Evolutionary conservation across 2,888 invertebrate species (phyloP), one percentile per base, ranked within the genome.

Genomic region (Thecocarcelia acutangulata): DNA sequence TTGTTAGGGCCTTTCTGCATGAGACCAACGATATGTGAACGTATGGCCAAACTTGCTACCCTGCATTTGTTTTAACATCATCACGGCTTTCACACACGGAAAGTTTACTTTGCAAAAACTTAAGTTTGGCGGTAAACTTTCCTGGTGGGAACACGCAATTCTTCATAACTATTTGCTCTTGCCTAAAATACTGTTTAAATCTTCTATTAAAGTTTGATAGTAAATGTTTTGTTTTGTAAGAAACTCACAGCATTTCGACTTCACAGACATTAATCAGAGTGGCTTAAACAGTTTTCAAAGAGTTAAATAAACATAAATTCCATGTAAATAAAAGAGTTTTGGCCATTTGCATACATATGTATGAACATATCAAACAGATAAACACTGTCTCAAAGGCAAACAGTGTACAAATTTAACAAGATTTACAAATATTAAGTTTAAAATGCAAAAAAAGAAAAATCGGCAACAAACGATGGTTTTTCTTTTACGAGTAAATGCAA

Each of bases 231-330:
- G 24, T 40, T 12, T 48, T 50, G 17, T 12, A 46, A 46, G 21
- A 24, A 56, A 64, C 64, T 74, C 64, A 37, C 54, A 74, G 24
- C 13, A 46, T 24, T 37, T 56, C n/a, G 40, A 11, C 40, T 12
- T 8, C 46, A 58, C 64, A 6, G 5, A 56, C 15, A 54, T 46
- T 54, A 46, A 74, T 56, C 44, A 37, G 11, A 64, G 15, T 50
- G 24, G 17, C 63, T 58, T 21, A 40, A 56, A 46, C 33, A 64
- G 59, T 64, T 66, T 64, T 46, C 33, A 40, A 66, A 66, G 58
- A 75, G 58, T 28, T 66, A 19, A 50, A 44, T 24, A 66, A 66
- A 66, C 58, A 75, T 50, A 75, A 75, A 50, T 48, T 56, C 64
- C n/a, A 33, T 21, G 15, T n/a, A 15, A 63, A 61, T 33, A 63